phyloP scores from a whole-genome alignment of 2,888 invertebrate species.

The Lithophane leautieri region DNA sequence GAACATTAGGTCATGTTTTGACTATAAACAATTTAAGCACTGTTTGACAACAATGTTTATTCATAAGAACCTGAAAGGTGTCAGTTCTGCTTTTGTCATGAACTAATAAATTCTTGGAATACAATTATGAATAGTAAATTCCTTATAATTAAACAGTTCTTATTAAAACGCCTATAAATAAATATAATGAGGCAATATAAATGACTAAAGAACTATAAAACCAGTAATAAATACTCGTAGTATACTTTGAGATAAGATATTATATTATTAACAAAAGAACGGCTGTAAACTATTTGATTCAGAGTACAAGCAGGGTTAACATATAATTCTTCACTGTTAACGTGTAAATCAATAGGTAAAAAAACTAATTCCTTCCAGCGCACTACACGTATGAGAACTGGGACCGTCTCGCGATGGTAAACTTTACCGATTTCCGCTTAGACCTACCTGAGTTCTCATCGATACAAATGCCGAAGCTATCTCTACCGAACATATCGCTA shows the following conservation, averaged over 20 bases:
- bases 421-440: slow-evolving; percentile 86
- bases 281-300: background rate
- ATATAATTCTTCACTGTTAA: background rate
- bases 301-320: background rate
- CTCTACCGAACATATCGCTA: slow-evolving; percentile 74
- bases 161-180: slow-evolving; percentile 12
- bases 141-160: slow-evolving; percentile 9
- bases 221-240: background rate
- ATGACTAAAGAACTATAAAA: slow-evolving; percentile 18
- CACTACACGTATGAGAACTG: slow-evolving; percentile 88
- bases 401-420: slow-evolving; percentile 84
- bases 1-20: background rate
- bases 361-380: slow-evolving; percentile 83
- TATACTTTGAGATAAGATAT: background rate
- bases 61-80: background rate
- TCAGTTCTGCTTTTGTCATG: slow-evolving; percentile 20
- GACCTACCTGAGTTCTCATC: slow-evolving; percentile 82
- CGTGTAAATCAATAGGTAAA: slow-evolving; percentile 59
- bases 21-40: background rate
- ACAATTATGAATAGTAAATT: background rate
- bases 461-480: slow-evolving; percentile 72
- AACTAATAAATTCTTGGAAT: slow-evolving; percentile 4
- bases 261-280: background rate
- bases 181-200: background rate
- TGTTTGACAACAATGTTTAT: slow-evolving; percentile 1